Percentiles rank a stretch among this genome's conserved stretches.
Evolutionary conservation across 2,888 invertebrate genomes (phyloP).

Genomic region (Icerya purchasi): DNA sequence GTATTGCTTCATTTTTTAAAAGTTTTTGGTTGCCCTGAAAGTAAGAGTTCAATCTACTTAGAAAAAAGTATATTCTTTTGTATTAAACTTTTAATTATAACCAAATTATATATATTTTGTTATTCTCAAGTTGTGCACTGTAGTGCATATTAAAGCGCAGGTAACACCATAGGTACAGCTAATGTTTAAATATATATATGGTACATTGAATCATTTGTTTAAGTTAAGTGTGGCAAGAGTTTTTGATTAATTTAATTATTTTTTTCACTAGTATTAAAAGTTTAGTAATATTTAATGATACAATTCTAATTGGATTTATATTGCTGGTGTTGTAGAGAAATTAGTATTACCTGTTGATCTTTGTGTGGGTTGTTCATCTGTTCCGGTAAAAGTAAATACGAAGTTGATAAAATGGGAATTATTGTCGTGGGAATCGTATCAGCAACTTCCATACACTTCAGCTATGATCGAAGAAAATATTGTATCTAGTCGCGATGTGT

Average conservation of each 20-base stretch:
- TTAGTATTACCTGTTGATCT: not conserved
- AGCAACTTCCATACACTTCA: not conserved
- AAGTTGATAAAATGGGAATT: constrained; percentile 8
- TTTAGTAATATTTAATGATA: not conserved
- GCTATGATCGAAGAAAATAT: not conserved
- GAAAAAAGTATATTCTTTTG: too few relatives aligned
- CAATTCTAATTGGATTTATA: not conserved
- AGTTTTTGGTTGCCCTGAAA: too few relatives aligned
- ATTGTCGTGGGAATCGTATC: constrained; percentile 7
- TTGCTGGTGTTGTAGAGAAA: not conserved
- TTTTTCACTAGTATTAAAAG: not conserved
- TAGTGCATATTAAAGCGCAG: too few relatives aligned
- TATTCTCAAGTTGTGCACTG: too few relatives aligned
- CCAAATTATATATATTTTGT: too few relatives aligned
- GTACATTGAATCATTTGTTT: too few relatives aligned
- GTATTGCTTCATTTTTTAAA: too few relatives aligned
- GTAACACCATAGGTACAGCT: too few relatives aligned
- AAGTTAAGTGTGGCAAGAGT: too few relatives aligned
- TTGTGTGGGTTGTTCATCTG: not conserved
- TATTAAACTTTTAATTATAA: too few relatives aligned
- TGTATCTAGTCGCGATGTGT: constrained; percentile 6
- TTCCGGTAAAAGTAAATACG: constrained; percentile 8
- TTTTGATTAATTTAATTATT: not conserved
- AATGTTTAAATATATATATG: too few relatives aligned
- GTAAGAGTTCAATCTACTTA: too few relatives aligned